Evolutionary conservation across 2,797 vertebrate genomes (phyloP), one percentile per base, ranked within the genome.

Genomic region (Alosa sapidissima): DNA sequence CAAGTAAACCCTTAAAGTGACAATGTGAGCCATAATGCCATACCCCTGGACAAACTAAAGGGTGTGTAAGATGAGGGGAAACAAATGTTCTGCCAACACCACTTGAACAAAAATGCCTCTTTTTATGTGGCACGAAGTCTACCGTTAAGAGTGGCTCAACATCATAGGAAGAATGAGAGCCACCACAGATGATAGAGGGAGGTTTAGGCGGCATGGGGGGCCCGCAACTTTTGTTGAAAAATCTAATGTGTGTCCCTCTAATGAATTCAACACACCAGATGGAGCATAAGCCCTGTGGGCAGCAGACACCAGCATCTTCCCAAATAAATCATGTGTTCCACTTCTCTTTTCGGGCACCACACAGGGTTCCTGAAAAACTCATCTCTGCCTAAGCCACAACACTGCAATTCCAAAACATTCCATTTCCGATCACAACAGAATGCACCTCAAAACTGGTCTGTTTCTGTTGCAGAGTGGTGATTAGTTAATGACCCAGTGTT

Each of bases 161-260:
- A 55, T 28, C 65, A 72, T 36, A 36, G 33, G 65, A 72, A 24
- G 10, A 41, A 10, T 36, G 65, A 72, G 65, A 47, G 72, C 72
- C 6, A 47, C 72, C 72, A 78, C 72, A 78, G 72, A 78, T 78
- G 72, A 72, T 78, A 16, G 0, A 45, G 72, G 72, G 72, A 78
- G 72, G 47, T 21, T 5, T 78, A 78, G 72, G 41, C 41, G 33
- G 33, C 72, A 47, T 41, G 16, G 72, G 72, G 72, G 72, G 72
- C 41, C 72, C 72, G 72, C 41, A 78, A 78, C 72, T 78, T 78
- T 78, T 78, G 72, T 78, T 78, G 72, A 78, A 78, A 78, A 78
- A 78, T 78, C 72, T 78, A 78, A 78, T 78, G 72, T 78, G 72
- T 78, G 72, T 78, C 72, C 72, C 72, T 78, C 72, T 78, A 78